These are phyloP conservation scores for Idaea straminata DNA, from an alignment of 2,888 invertebrate genomes.

Conservation along the genomic window DNA sequence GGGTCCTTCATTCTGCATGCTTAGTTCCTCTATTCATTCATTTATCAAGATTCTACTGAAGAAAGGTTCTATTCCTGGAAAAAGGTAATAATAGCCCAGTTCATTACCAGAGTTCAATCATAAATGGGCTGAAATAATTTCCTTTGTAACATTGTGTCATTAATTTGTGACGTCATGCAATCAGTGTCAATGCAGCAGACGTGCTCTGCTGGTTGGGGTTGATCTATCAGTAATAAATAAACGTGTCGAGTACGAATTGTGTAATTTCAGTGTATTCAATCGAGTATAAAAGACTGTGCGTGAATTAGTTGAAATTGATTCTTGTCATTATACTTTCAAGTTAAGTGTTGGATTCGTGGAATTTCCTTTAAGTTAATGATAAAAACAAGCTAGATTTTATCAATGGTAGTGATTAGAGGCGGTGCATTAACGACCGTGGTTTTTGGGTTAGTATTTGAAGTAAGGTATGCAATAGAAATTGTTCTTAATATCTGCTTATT, in stretches of 20 bases:
- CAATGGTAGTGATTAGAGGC: slow-evolving; percentile 68
- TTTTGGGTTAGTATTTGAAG: slow-evolving; percentile 64
- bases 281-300: slow-evolving; percentile 49
- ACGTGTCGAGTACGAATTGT: slow-evolving; percentile 42
- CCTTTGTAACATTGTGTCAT: slow-evolving; percentile 34
- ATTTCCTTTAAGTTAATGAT: slow-evolving; percentile 68
- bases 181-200: slow-evolving; percentile 61
- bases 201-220: slow-evolving; percentile 51
- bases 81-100: slow-evolving; percentile 33
- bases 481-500: slow-evolving; percentile 62
- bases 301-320: slow-evolving; percentile 39
- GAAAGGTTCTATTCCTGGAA: slow-evolving; percentile 38
- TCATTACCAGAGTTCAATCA: slow-evolving; percentile 18
- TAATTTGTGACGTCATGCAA: slow-evolving; percentile 66
- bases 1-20: slow-evolving; percentile 65
- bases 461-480: slow-evolving; percentile 61
- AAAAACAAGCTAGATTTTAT: slow-evolving; percentile 63
- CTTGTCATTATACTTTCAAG: slow-evolving; percentile 32
- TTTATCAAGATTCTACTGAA: slow-evolving; percentile 51
- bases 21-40: slow-evolving; percentile 57
- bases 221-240: slow-evolving; percentile 47
- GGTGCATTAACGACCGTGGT: slow-evolving; percentile 76
- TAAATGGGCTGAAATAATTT: slow-evolving; percentile 14
- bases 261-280: slow-evolving; percentile 50
- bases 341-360: slow-evolving; percentile 73